phyloP scores from a whole-genome alignment of 2,888 invertebrate genomes.

The Chironomus riparius region DNA sequence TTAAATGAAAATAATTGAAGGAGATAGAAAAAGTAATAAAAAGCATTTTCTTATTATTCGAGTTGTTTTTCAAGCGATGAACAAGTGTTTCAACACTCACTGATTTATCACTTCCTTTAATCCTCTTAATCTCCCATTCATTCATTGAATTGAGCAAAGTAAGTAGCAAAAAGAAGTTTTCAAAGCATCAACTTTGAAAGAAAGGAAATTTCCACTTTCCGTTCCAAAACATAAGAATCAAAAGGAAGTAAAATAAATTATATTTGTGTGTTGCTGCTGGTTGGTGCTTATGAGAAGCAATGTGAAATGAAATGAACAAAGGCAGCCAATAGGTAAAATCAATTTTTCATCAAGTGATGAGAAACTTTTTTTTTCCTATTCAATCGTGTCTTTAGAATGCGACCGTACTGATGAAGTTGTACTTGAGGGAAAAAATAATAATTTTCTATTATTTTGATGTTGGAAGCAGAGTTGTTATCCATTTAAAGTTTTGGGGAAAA shows the following conservation, averaged over 20 bases:
- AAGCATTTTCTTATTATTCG: neutral
- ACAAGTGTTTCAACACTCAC: conserved; percentile 27
- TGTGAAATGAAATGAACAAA: neutral
- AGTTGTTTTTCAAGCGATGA: neutral
- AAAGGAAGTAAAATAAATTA: neutral
- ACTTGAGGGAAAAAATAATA: neutral
- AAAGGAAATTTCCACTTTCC: conserved; percentile 23
- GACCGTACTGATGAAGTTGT: neutral
- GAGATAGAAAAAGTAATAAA: conserved; percentile 15
- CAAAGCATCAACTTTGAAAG: neutral
- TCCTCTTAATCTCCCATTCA: conserved; percentile 24
- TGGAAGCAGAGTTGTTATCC: neutral
- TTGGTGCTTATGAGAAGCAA: too few species aligned
- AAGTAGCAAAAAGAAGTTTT: neutral
- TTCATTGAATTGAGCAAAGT: neutral
- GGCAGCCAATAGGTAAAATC: conserved; percentile 5
- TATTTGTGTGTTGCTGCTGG: neutral
- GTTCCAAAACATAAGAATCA: neutral
- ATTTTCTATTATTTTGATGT: neutral
- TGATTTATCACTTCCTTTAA: conserved; percentile 27
- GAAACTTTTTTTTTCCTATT: neutral
- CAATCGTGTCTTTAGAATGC: neutral
- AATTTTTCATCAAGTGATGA: conserved; percentile 11
- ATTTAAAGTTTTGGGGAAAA: too few species aligned
- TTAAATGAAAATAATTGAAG: neutral